Conservation (phyloP, 2,888 invertebrate genomes). For the Leucoma salicis region DNA sequence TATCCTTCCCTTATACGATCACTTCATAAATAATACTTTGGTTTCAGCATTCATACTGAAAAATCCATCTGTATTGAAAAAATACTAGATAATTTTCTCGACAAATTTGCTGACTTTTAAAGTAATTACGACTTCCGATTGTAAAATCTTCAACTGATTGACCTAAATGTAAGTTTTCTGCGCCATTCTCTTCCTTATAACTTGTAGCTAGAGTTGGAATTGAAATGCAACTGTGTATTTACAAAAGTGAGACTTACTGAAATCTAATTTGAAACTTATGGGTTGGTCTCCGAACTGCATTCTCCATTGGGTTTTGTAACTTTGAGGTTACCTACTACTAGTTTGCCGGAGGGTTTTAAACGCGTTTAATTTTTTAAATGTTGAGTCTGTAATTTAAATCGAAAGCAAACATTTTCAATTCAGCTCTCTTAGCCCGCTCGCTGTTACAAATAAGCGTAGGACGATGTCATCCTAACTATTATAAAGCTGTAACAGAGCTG, state of each 20-base stretch:
- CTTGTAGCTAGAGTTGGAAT: constrained; percentile 17
- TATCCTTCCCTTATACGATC: too few species aligned
- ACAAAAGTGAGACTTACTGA: constrained; percentile 18
- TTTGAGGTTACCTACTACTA: too few species aligned
- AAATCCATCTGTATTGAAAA: constrained; percentile 4
- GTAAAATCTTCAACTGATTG: constrained; percentile 29
- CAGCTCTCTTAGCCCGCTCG: too few species aligned
- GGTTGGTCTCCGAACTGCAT: constrained; percentile 28
- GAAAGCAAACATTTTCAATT: too few species aligned
- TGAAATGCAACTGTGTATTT: constrained; percentile 19
- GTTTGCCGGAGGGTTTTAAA: constrained; percentile 28
- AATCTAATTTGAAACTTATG: constrained; percentile 33
- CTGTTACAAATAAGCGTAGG: too few species aligned
- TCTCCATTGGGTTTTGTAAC: not conserved
- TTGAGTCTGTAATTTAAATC: too few species aligned
- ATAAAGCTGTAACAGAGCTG: too few species aligned
- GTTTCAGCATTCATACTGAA: constrained; percentile 4
- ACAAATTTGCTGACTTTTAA: constrained; percentile 18
- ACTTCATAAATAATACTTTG: too few species aligned
- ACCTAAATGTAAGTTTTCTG: constrained; percentile 15
- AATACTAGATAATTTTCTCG: constrained; percentile 8
- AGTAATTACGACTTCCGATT: constrained; percentile 31
- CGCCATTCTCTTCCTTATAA: constrained; percentile 18
- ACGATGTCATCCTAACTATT: too few species aligned
- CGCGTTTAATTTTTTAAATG: constrained; percentile 25